Evolutionary conservation across 2,888 invertebrate species (phyloP), one percentile per base, ranked within the genome.

Genomic region (Drosophila infuscata): DNA sequence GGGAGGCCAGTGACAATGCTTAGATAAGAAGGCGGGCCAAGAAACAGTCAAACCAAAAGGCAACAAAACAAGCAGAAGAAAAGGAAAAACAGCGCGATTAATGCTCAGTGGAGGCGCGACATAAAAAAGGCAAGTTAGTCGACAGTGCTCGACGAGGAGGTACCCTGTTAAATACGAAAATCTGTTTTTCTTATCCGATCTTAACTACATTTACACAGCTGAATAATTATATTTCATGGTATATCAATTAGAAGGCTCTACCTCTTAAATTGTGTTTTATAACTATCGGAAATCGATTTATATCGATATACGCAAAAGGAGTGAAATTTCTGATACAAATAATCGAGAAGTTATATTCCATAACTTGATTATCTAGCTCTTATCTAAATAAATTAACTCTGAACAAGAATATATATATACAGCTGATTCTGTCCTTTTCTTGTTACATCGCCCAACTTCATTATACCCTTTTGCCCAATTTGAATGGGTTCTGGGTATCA

Each of bases 41-140:
- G 73, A 73, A 74, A 71, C 71, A 83, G 83, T 83, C 71, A 88
- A 72, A 74, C 67, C 68, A 60, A 57, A 75, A 80, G 54, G 20
- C 15, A 46, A 54, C 60, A 35, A 60, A 48, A 66, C 43, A 51
- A 53, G 32, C 36, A 15, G n/a, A 35, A 38, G 20, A n/a, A 33
- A 17, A 36, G 15, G 17, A 51, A 52, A 25, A n/a, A 25, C 53
- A 30, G 0, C 17, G 62, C 62, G 73, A 71, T 65, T 81, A 66
- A 78, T 74, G 74, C 78, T 35, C 78, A 32, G 62, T 68, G 33
- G 64, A 49, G 25, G 49, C 17, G 12, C 51, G 38, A 48, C 12
- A 79, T 54, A 73, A 78, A 75, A 68, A 79, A n/a, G 7, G 3
- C 6, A 9, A 7, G 15, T 3, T 46, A 0, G 4, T 25, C 4